Evolutionary conservation across 92 coral and sea anemone species (phyloP), one percentile per base, ranked within the genome.

Genomic region (Porites lobata): DNA sequence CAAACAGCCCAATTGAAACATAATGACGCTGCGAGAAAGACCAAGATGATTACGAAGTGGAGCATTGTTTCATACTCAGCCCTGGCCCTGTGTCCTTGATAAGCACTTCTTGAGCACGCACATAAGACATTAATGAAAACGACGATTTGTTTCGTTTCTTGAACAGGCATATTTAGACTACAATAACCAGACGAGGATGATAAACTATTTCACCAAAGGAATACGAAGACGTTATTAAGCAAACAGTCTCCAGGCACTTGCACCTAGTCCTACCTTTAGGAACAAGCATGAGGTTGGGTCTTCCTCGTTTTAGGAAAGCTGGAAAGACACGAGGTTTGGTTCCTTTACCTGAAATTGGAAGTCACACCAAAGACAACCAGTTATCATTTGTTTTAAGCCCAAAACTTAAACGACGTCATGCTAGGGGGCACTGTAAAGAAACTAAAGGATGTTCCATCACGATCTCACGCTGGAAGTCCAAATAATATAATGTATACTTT

Each of bases 221-320:
- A 7, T 17, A 6, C 1, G 2, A 65, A 17, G 12, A 6, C 1
- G 63, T 57, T 15, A 57, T 57, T 65, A n/a, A 22, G 11, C 0
- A 67, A 11, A 24, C 1, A 24, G 11, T 67, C 2, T 71, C 0
- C 0, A 11, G 0, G 14, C 15, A 6, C 14, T 47, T 50, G 20
- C 17, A 7, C 4, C 1, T 0, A 7, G 0, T 29, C 72, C 1
- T 86, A 88, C 94, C 94, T 88, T 81, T 89, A 1, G 91, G 94
- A 53, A 91, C 93, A 68, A 94, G 73, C 77, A 94, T 86, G 58
- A 94, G 89, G 84, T 91, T 94, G 47, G 96, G 96, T 63, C 91
- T 62, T 21, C 89, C 95, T 50, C 76, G 24, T 53, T 89, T 92
- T 29, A 92, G 82, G 66, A 77, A 92, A 20, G 89, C 81, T 7